Percentiles rank a stretch among this genome's conserved stretches.
phyloP scores from a whole-genome alignment of 2,797 vertebrate species.

The Acanthornis magna region DNA sequence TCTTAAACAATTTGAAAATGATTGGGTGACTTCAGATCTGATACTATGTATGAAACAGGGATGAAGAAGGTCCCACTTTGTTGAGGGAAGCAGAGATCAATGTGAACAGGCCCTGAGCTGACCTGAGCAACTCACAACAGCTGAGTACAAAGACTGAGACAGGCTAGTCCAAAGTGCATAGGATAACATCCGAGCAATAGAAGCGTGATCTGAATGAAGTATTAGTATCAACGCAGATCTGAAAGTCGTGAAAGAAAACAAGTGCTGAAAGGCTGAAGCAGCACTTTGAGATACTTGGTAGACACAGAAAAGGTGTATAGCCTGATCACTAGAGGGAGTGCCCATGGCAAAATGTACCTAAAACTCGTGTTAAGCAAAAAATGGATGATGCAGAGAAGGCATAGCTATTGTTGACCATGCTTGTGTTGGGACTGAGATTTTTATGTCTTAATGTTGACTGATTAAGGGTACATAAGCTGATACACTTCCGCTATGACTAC shows the following conservation, averaged over 20 bases:
- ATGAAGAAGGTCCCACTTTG: background rate
- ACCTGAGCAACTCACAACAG: background rate
- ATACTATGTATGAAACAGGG: background rate
- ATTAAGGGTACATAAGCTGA: background rate
- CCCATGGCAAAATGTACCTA: background rate
- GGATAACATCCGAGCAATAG: background rate
- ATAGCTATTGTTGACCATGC: background rate
- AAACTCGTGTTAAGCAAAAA: background rate
- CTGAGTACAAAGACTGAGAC: background rate
- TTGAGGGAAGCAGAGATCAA: background rate
- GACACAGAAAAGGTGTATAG: background rate
- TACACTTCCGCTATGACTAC: background rate
- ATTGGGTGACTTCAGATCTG: background rate
- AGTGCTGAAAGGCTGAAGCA: background rate
- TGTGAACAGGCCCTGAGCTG: background rate
- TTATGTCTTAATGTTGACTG: background rate
- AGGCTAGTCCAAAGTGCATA: background rate
- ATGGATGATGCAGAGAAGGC: background rate
- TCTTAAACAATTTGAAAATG: background rate
- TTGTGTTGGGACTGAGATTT: background rate
- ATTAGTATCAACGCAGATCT: background rate
- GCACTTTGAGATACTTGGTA: background rate
- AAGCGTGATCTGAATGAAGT: background rate
- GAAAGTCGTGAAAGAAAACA: background rate
- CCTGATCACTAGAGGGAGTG: background rate